A percentile compares a stretch with the other conserved stretches of the same genome.
phyloP scores from a whole-genome alignment of 2,113 vertebrate genomes.

The Argyrosomus japonicus region DNA sequence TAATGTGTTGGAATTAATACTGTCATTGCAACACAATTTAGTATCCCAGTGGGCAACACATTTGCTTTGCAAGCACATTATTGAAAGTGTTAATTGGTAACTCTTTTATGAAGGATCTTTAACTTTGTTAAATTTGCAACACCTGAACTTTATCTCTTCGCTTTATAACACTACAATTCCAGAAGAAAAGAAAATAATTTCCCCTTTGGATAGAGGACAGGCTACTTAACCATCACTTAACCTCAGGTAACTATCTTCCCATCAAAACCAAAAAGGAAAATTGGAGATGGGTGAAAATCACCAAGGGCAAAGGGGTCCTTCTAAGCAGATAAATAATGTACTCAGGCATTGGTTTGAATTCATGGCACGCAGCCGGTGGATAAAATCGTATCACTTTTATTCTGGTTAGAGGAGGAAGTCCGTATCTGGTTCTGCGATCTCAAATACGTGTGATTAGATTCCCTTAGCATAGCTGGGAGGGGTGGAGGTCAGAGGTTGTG shows the following conservation, averaged over 20 bases:
- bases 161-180: background rate
- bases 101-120: background rate
- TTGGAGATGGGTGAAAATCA: constrained; percentile 67
- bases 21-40: background rate
- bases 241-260: constrained; percentile 60
- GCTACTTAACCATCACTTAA: constrained; percentile 70
- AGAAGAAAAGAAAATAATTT: constrained; percentile 19
- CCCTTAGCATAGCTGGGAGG: constrained; percentile 49
- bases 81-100: constrained; percentile 21
- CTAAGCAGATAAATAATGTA: constrained; percentile 80
- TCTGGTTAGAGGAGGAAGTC: constrained; percentile 68
- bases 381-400: constrained; percentile 75
- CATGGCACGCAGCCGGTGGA: constrained; percentile 48
- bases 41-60: background rate
- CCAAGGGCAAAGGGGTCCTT: constrained; percentile 71
- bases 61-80: background rate
- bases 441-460: constrained; percentile 75
- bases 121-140: background rate
- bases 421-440: constrained; percentile 69
- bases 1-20: constrained; percentile 3
- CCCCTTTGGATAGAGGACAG: constrained; percentile 13
- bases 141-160: background rate
- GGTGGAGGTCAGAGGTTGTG: constrained; percentile 56
- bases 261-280: constrained; percentile 68
- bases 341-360: constrained; percentile 59